Base-by-base conservation (phyloP, 2,113 vertebrate genomes). In the Polypterus senegalus region DNA sequence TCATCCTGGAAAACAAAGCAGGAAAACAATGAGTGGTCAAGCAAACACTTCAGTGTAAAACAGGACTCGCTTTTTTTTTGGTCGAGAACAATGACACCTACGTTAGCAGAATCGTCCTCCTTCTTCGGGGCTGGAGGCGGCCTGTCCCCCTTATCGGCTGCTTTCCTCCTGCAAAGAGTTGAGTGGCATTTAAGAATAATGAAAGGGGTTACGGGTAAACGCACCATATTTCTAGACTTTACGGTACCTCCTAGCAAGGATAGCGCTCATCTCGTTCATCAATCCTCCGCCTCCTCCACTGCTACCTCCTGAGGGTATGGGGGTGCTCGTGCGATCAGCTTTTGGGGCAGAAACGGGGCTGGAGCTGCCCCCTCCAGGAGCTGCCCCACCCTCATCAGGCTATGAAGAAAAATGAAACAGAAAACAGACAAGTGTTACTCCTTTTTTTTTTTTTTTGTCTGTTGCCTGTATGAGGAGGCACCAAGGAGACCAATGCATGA, bases 191-290 rank as follows among this genome's bases (percentile, higher is more conserved):
- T 27, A 27, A 27, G 27, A 27, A 27, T 27, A 27, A 27, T 27
- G 27, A 27, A 27, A 27, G 27, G 27, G 27, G 27, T 27, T 27
- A 27, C 27, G 11, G 9, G 9, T 47, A 2, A 9, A 5, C 55
- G 43, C 45, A 27, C 27, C 8, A 27, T 27, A 27, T 27, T 27
- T 27, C 27, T 27, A 27, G 27, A 27, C 27, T 2, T 1, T 6
- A 57, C 3, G n/a, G 74, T 68, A 96, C 92, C 92, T 86, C 54
- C 92, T 75, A 44, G 92, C 92, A 64, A 96, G 70, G 79, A 92
- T 93, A 70, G 91, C 89, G 1, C 86, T 93, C 92, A 95, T 95
- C 71, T 95, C 92, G 47, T 92, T 88, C 91, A 95, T 93, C 57
- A 95, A 76, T 46, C 77, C 87, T 7, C 69, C 79, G 0, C 66